Percentiles rank a stretch among this genome's conserved stretches.
phyloP scores from a whole-genome alignment of 2,888 invertebrate species.

The Rhingia campestris region DNA sequence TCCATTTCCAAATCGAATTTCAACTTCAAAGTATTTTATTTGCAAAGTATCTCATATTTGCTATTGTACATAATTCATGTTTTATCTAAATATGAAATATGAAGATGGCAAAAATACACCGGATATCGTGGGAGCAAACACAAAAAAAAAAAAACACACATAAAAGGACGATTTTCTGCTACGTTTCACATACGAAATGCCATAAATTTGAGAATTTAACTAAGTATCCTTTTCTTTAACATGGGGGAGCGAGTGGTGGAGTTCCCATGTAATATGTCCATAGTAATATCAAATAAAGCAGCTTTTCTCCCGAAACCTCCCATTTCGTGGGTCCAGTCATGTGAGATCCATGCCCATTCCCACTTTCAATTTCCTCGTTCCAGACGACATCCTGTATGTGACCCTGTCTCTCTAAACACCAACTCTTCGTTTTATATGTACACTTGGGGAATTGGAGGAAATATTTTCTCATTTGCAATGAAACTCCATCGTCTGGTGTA shows the following conservation, averaged over 20 bases:
- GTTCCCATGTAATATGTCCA: conserved; percentile 45
- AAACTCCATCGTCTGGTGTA: conserved; percentile 47
- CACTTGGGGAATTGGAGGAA: conserved; percentile 63
- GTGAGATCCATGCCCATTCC: conserved; percentile 45
- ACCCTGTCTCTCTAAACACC: conserved; percentile 30
- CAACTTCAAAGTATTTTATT: conserved; percentile 53
- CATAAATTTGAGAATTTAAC: conserved; percentile 73
- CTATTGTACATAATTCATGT: conserved; percentile 61
- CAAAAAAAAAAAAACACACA: conserved; percentile 26
- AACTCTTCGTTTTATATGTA: conserved; percentile 21
- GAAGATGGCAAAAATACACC: conserved; percentile 31
- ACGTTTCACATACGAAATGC: conserved; percentile 68
- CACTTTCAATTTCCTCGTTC: conserved; percentile 40
- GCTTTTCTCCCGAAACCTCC: conserved; percentile 27
- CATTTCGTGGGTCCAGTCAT: conserved; percentile 48
- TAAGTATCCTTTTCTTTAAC: conserved; percentile 43
- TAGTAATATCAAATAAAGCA: conserved; percentile 62
- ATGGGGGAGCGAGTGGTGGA: conserved; percentile 25
- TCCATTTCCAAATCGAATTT: conserved; percentile 65
- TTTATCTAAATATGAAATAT: conserved; percentile 68
- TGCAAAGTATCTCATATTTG: conserved; percentile 46
- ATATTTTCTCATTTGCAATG: conserved; percentile 68
- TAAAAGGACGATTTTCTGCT: conserved; percentile 72
- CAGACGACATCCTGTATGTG: conserved; percentile 41
- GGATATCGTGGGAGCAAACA: neutral